A percentile compares a stretch with the other conserved stretches of the same genome.
Evolutionary conservation across 1,140 invertebrate genomes (phyloP).

Genomic region (Popillia japonica): DNA sequence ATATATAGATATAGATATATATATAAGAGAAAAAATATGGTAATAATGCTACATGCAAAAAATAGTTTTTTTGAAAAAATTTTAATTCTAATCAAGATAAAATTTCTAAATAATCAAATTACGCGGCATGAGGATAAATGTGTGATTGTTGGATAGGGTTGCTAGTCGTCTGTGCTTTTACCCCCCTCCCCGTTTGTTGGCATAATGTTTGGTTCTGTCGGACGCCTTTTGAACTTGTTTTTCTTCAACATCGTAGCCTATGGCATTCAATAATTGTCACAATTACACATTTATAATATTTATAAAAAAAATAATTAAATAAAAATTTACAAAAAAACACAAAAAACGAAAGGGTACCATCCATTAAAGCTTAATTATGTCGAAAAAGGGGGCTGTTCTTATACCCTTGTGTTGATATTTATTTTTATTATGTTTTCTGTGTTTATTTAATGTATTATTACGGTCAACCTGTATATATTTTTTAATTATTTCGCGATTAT

Average conservation of each 20-base stretch:
- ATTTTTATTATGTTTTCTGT: no score
- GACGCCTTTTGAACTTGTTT: constrained; percentile 92
- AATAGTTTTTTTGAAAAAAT: neutral
- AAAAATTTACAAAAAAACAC: no score
- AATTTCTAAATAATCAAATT: neutral
- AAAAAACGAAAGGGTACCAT: no score
- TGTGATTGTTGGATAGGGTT: constrained; percentile 21
- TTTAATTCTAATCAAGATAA: no score
- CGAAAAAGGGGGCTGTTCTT: no score
- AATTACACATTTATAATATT: neutral
- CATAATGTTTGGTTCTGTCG: constrained; percentile 84
- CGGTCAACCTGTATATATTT: no score
- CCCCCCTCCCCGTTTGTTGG: constrained; percentile 73
- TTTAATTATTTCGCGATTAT: no score
- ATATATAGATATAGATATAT: neutral
- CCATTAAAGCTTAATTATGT: no score
- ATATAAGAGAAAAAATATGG: neutral
- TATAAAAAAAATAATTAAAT: no score
- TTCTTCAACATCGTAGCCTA: constrained; percentile 93
- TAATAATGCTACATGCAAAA: constrained; percentile 14
- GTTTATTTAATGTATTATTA: no score
- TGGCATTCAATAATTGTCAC: constrained; percentile 32
- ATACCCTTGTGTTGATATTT: no score
- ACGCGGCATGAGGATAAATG: neutral
- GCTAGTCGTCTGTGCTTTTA: constrained; percentile 67